Evolutionary conservation across 2,888 invertebrate species (phyloP).

Genomic region (Eupithecia dodoneata): DNA sequence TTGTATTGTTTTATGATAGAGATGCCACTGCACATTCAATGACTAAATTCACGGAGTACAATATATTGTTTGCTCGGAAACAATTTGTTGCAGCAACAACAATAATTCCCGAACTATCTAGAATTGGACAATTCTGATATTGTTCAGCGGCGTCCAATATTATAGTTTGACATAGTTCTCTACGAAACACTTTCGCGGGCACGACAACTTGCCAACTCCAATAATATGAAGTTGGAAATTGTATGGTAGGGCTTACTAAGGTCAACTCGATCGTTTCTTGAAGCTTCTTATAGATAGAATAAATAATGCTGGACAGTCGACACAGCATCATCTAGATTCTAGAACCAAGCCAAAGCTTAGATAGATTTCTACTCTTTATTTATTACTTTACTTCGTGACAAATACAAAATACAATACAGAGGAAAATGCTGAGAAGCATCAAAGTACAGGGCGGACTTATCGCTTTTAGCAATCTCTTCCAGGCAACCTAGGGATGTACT

Average conservation of each 20-base stretch:
- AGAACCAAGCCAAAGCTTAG: too few relatives aligned
- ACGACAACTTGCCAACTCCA: conserved; percentile 62
- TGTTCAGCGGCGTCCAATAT: conserved; percentile 18
- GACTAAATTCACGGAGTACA: neutral
- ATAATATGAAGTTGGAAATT: conserved; percentile 66
- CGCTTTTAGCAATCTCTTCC: too few relatives aligned
- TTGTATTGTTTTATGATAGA: neutral
- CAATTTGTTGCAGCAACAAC: conserved; percentile 12
- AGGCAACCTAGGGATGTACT: too few relatives aligned
- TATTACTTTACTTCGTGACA: too few relatives aligned
- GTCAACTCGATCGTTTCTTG: conserved; percentile 21
- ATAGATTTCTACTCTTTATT: too few relatives aligned
- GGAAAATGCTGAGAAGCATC: too few relatives aligned
- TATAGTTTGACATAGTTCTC: conserved; percentile 38
- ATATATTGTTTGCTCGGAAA: conserved; percentile 5
- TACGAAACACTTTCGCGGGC: conserved; percentile 54
- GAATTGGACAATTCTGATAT: conserved; percentile 26
- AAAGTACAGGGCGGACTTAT: too few relatives aligned
- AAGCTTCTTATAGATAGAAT: neutral
- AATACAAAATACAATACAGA: too few relatives aligned
- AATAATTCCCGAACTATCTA: conserved; percentile 22
- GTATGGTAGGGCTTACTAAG: conserved; percentile 45
- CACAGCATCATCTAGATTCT: too few relatives aligned
- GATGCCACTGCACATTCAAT: neutral
- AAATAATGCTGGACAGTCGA: too few relatives aligned